These are phyloP conservation scores for Scomberomorus guttatus DNA, from an alignment of 2,797 vertebrate species.

Conservation along the genomic window DNA sequence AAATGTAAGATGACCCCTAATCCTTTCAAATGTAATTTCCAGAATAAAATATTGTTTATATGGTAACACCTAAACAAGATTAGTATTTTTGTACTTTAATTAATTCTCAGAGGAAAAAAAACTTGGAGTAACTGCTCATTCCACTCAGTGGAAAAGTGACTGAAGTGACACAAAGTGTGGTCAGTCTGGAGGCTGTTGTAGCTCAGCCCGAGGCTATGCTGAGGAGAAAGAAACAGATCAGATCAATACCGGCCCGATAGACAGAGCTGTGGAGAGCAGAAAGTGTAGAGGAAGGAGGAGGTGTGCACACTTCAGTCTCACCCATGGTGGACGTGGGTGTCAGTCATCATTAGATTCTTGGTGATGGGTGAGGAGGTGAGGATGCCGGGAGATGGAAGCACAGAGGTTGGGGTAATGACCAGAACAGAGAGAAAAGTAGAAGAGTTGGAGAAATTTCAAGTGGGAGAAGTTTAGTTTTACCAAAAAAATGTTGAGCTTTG, in stretches of 20 bases:
- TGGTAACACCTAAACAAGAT: too few species aligned
- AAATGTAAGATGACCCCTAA: too few species aligned
- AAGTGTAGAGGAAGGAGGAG: background rate
- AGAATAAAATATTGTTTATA: too few species aligned
- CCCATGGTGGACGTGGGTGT: background rate
- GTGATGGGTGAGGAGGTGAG: conserved; percentile 11
- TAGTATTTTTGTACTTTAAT: too few species aligned
- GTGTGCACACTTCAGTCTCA: background rate
- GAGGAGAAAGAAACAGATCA: conserved; percentile 10
- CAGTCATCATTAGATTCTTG: conserved; percentile 12
- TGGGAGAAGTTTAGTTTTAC: background rate
- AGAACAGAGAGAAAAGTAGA: background rate
- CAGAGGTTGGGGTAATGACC: background rate
- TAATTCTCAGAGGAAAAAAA: too few species aligned
- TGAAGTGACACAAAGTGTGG: background rate
- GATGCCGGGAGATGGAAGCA: background rate
- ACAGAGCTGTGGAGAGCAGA: background rate
- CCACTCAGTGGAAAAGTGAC: background rate
- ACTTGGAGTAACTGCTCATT: too few species aligned
- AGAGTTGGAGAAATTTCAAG: background rate
- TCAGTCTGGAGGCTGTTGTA: background rate
- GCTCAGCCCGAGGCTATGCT: conserved; percentile 10
- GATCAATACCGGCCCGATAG: conserved; percentile 27
- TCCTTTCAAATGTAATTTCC: too few species aligned
- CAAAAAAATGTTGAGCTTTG: too few species aligned